phyloP scores from a whole-genome alignment of 1,140 invertebrate species.

The Littorina saxatilis region DNA sequence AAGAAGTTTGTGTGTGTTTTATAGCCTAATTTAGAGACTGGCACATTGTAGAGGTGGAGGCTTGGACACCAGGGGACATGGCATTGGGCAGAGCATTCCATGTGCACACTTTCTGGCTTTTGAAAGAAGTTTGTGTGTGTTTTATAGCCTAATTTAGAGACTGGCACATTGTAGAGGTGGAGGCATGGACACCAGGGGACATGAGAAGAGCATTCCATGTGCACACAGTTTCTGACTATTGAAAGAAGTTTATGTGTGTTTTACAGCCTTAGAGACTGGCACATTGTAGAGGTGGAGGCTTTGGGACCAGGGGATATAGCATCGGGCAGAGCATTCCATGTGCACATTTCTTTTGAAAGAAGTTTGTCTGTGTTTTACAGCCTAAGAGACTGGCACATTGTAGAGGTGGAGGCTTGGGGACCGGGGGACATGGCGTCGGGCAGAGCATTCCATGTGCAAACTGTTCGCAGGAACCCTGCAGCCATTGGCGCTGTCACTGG shows the following conservation, averaged over 20 bases:
- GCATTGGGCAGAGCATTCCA: constrained; percentile 52
- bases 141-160: constrained; percentile 74
- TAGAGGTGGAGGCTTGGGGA: constrained; percentile 80
- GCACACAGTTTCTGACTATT: no score
- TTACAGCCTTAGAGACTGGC: constrained; percentile 76
- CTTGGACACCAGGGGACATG: constrained; percentile 76
- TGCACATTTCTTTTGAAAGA: not conserved
- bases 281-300: constrained; percentile 79
- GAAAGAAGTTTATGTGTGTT: not conserved
- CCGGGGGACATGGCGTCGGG: constrained; percentile 71
- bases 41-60: constrained; percentile 81
- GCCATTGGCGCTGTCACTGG: constrained; percentile 79
- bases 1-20: constrained; percentile 16
- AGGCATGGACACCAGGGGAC: constrained; percentile 74
- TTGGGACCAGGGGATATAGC: constrained; percentile 73
- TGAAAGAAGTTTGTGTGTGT: not conserved
- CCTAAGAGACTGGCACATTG: constrained; percentile 79
- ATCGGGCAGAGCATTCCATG: no score
- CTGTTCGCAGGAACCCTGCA: constrained; percentile 80
- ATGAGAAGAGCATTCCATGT: constrained; percentile 63
- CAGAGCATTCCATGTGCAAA: constrained; percentile 77
- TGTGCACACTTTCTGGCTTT: constrained; percentile 68
- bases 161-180: constrained; percentile 79
- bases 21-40: constrained; percentile 76
- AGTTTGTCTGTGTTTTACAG: constrained; percentile 63